Base-by-base conservation (phyloP, 2,888 invertebrate genomes). In the Nowickia ferox region DNA sequence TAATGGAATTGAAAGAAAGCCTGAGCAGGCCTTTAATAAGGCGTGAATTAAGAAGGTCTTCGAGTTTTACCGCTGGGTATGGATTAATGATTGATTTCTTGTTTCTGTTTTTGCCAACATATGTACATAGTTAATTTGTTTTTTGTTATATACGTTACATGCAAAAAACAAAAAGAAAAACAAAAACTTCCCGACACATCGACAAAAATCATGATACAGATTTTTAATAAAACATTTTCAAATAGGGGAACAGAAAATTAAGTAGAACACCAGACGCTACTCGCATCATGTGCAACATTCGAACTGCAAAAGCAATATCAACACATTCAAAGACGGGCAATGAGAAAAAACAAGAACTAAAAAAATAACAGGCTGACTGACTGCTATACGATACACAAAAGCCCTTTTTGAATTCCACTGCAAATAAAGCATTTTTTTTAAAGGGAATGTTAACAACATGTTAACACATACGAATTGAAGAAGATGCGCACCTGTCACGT, bases 171-270 rank as follows among this genome's bases (percentile, higher is more conserved):
- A 65, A 78, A 15, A 57, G 40, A 17, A 57, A 13, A 59, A 6
- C 19, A 13, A 65, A 48, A 63, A 30, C 30, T 30, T 30, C 30
- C 30, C 74, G 75, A 84, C 69, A 79, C 75, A 75, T 79, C 65
- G 51, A 53, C 69, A 46, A 59, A 46, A 71, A 74, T 69, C 76
- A 3, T 17, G 13, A 87, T 87, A 87, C 87, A 87, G 87, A 91
- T 91, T 91, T 80, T 91, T 87, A 90, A 90, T 90, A 90, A 89
- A 89, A 91, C 91, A 90, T 90, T 87, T 89, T 88, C 13, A 75
- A 89, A 78, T 87, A 87, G 91, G 91, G 87, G 86, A 86, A 72
- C 90, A 87, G 76, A 90, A 89, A 74, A 71, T 53, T 1, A 48
- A 63, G 11, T 59, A 63, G n/a, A 63, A 40, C 51, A 9, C 9